phyloP scores from a whole-genome alignment of 2,888 invertebrate species.

The Melanostoma mellinum region DNA sequence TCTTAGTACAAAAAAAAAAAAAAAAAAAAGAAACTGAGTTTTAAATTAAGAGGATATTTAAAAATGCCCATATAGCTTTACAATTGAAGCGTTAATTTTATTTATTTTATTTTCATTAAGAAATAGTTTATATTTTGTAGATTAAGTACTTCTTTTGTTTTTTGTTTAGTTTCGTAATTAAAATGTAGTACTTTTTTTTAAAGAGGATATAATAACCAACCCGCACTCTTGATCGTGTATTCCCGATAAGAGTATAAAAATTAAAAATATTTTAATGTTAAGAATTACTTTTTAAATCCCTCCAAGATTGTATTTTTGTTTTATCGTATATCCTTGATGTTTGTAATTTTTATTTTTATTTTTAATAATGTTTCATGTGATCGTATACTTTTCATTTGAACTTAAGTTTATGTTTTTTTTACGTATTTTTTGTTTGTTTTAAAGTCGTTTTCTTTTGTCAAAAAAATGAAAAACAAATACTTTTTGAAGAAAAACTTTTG shows the following conservation, averaged over 20 bases:
- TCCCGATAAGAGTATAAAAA: constrained; percentile 63
- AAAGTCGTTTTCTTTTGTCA: constrained; percentile 34
- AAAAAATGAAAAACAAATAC: constrained; percentile 33
- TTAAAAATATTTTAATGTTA: constrained; percentile 69
- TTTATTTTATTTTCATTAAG: constrained; percentile 54
- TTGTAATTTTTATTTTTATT: constrained; percentile 66
- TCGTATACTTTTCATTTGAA: constrained; percentile 83
- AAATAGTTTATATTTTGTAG: constrained; percentile 73
- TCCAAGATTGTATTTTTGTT: constrained; percentile 69
- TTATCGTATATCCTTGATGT: constrained; percentile 79
- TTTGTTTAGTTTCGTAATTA: constrained; percentile 59
- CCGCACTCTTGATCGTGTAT: constrained; percentile 69
- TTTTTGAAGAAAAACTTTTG: constrained; percentile 64
- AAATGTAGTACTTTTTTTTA: constrained; percentile 64
- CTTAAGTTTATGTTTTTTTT: constrained; percentile 80
- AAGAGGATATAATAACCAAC: constrained; percentile 72
- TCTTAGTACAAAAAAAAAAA: constrained; percentile 28
- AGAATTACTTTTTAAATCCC: constrained; percentile 75
- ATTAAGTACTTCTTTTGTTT: constrained; percentile 65
- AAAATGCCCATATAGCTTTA: constrained; percentile 82
- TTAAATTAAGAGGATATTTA: no score
- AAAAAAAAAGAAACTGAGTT: constrained; percentile 48
- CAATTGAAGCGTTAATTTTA: constrained; percentile 74
- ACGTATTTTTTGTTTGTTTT: constrained; percentile 69
- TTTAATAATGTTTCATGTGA: constrained; percentile 74